Evolutionary conservation across 2,113 vertebrate species (phyloP).

Genomic region (Scartelaos histophorus): DNA sequence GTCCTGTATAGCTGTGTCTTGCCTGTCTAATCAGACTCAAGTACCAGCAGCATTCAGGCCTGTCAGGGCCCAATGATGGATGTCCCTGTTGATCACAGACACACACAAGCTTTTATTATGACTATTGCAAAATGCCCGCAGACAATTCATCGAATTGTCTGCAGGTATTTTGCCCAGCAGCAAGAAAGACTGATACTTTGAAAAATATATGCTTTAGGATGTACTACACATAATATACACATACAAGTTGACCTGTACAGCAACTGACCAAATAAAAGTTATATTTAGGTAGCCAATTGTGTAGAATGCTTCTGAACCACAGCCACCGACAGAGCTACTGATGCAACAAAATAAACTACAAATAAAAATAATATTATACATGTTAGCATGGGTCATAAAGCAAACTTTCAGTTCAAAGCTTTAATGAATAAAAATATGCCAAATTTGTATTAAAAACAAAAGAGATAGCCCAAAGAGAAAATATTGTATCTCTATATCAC

Average conservation of each 20-base stretch:
- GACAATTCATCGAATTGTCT: slow-evolving; percentile 23
- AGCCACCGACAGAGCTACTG: too few relatives aligned
- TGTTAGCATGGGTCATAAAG: too few relatives aligned
- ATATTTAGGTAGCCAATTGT: too few relatives aligned
- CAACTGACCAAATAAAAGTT: neutral
- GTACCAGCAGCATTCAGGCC: slow-evolving; percentile 28
- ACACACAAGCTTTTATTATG: slow-evolving; percentile 49
- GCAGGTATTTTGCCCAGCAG: slow-evolving; percentile 30
- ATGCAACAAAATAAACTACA: too few relatives aligned
- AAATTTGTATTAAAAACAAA: too few relatives aligned
- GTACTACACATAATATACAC: neutral
- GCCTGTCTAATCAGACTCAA: slow-evolving; percentile 55
- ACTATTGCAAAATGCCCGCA: slow-evolving; percentile 27
- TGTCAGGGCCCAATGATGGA: slow-evolving; percentile 44
- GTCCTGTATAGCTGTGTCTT: slow-evolving; percentile 29
- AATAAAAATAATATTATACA: too few relatives aligned
- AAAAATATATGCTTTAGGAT: neutral
- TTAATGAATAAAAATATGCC: too few relatives aligned
- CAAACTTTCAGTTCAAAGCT: too few relatives aligned
- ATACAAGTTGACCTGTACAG: neutral
- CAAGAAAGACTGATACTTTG: slow-evolving; percentile 1
- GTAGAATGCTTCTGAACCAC: too few relatives aligned
- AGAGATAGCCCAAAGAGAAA: too few relatives aligned
- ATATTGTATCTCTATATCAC: too few relatives aligned
- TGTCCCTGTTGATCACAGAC: slow-evolving; percentile 45